Base-by-base conservation (phyloP, 2,797 vertebrate genomes). In the Epinephelus coioides region DNA sequence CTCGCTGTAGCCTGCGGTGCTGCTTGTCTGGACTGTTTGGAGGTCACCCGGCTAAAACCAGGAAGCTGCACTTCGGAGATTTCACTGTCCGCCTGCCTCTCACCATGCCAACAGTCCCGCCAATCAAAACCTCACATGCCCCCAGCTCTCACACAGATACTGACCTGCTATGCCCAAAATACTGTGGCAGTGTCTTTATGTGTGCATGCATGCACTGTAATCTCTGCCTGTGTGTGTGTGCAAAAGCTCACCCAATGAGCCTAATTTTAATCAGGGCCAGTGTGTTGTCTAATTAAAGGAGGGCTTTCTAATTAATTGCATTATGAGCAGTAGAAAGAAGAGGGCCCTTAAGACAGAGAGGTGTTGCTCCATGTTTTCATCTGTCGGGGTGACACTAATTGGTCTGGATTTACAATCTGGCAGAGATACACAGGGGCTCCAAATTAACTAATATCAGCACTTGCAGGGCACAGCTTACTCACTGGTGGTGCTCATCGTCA, bases 231-330 rank as follows among this genome's bases (percentile, higher is more conserved):
- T 60, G 57, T 78, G 57, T 78, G 69, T 55, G 25, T 67, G 57
- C 73, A 72, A 14, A 73, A 3, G 1, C 30, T 83, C 71, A 66
- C 30, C 50, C 61, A 81, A 15, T 47, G 44, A 78, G 80, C 47
- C 73, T 64, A 27, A 81, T 89, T 93, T 77, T 81, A 88, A 87
- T 89, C 84, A 84, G 75, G 86, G 46, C 67, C 70, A 78, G 81
- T 76, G 83, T 78, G 73, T 68, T 59, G 60, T 84, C 84, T 86
- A 86, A 89, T 88, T 87, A 88, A 86, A 85, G 75, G 62, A 68
- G 25, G 57, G 44, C n/a, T 87, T 77, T 82, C 76, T 86, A 87
- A 86, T 90, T 70, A 91, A 91, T 85, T 85, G 61, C 86, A 87
- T 91, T 89, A 84, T 84, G 84, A 91, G 82, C 73, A 50, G 72